A percentile compares a stretch with the other conserved stretches of the same genome.
Conservation (phyloP, 2,797 vertebrate genomes). For the Fringilla coelebs region DNA sequence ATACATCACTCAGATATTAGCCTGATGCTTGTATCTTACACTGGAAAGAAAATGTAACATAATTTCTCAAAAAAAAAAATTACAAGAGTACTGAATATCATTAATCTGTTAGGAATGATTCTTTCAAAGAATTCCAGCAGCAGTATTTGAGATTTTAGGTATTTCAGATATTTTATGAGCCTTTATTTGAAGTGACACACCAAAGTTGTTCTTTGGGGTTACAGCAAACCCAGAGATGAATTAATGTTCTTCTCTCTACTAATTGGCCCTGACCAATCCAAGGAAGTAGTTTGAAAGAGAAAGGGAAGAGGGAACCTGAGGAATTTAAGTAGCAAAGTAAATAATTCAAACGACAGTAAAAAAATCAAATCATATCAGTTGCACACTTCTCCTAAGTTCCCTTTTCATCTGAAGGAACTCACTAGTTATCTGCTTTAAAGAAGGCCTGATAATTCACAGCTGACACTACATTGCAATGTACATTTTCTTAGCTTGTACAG, state of each 20-base stretch:
- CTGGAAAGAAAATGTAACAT: background rate
- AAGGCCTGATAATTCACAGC: background rate
- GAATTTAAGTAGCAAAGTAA: background rate
- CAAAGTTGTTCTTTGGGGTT: background rate
- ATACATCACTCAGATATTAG: background rate
- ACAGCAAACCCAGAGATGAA: accelerated
- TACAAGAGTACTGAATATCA: background rate
- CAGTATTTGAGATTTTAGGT: background rate
- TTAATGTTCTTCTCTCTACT: background rate
- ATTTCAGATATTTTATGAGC: background rate
- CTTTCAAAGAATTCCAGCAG: background rate
- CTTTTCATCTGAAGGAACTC: background rate
- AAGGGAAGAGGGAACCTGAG: background rate
- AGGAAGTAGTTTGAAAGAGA: background rate
- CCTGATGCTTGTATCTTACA: background rate
- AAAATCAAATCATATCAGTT: background rate
- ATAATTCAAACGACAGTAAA: background rate
- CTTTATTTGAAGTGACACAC: background rate
- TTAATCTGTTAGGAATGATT: background rate
- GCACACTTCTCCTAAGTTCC: background rate
- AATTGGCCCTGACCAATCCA: background rate
- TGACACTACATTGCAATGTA: background rate
- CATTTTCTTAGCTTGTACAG: background rate
- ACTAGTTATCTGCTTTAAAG: background rate
- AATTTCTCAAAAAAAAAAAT: background rate